Base-by-base conservation (phyloP, 2,888 invertebrate genomes). In the Cryptus viduatorius region DNA sequence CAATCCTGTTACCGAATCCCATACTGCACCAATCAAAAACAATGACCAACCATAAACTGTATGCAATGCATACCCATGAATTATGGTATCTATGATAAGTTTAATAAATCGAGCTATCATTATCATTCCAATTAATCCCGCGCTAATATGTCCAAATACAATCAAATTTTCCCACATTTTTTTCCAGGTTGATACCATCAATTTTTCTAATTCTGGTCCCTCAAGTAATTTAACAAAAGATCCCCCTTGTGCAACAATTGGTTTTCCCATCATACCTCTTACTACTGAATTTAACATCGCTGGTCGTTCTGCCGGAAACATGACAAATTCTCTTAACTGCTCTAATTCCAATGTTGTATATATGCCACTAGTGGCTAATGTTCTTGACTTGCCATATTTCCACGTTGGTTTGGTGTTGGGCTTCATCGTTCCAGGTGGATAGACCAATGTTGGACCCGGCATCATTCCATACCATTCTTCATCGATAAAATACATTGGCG, bases 401-500 rank as follows among this genome's bases (percentile, higher is more conserved):
- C 24, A 24, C 24, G 24, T 24, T 24, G 24, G 24, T 24, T 24
- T 24, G 24, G 24, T 24, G 24, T 24, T 24, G 24, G 24, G 24
- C 24, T 24, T 24, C 24, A 24, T 24, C 24, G 24, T 24, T 24
- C 24, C 24, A 24, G 24, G 24, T 3, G 24, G 24, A 3, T 24
- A 24, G 24, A 24, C 24, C 24, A 24, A 2, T 24, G 24, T 24
- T 24, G 24, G 24, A 24, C 24, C 24, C 24, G 24, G 24, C 24
- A 24, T 24, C 24, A 24, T 24, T 24, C 24, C 24, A 8, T 84
- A 82, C 88, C 89, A 89, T 71, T 72, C 48, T 4, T 85, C 68
- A 1, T 87, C 84, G 1, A 89, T 65, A 3, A 61, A 68, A 56
- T 86, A 90, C 53, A 86, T 68, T 0, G 88, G 77, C 0, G 89